A percentile compares a stretch with the other conserved stretches of the same genome.
Evolutionary conservation across 2,888 invertebrate genomes (phyloP).

Genomic region (Tiphia femorata): DNA sequence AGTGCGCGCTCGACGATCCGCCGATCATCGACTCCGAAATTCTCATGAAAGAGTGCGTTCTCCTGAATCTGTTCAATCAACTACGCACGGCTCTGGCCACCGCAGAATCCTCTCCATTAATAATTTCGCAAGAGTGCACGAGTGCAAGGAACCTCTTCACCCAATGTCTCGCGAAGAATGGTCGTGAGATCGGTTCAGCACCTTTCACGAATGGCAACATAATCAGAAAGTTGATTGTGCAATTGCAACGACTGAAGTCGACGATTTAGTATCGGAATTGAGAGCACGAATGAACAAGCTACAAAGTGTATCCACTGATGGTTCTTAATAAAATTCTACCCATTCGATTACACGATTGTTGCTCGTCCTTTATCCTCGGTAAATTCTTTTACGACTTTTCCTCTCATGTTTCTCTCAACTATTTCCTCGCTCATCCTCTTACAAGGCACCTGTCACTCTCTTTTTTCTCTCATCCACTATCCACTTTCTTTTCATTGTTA

Average conservation of each 20-base stretch:
- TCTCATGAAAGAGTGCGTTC: conserved; percentile 54
- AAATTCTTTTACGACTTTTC: no score
- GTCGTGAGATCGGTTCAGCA: not conserved
- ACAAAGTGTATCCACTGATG: no score
- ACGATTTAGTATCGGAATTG: no score
- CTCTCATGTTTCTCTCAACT: no score
- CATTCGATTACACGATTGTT: no score
- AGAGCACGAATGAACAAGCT: no score
- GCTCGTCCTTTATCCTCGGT: no score
- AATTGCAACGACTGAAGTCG: conserved; percentile 18
- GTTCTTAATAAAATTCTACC: no score
- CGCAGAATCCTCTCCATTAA: conserved; percentile 38
- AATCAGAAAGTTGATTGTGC: conserved; percentile 42
- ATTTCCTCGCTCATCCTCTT: no score
- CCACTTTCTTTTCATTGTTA: no score
- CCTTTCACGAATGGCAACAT: conserved; percentile 48
- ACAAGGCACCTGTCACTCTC: no score
- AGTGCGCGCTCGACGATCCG: conserved; percentile 49
- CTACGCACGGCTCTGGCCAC: conserved; percentile 49
- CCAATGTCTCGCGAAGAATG: conserved; percentile 36
- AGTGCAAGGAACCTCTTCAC: conserved; percentile 35
- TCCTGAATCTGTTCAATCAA: conserved; percentile 57
- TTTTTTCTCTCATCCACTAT: no score
- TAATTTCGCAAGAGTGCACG: conserved; percentile 33
- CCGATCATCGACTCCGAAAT: conserved; percentile 40